These are phyloP conservation scores for Oikopleura dioica DNA, from an alignment of 23 tunicate species.

Conservation along the genomic window DNA sequence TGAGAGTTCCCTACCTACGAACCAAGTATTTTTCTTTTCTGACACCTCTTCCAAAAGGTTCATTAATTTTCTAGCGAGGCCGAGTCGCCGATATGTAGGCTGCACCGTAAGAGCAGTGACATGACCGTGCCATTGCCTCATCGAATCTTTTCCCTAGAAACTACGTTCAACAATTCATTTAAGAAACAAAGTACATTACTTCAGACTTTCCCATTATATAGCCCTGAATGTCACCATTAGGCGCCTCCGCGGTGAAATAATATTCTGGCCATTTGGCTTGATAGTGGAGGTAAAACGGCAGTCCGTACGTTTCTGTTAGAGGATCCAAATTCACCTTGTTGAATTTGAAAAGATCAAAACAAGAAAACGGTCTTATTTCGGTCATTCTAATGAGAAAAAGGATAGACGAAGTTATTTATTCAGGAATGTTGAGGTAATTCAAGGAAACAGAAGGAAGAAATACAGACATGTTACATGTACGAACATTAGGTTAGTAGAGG, in stretches of 20 bases:
- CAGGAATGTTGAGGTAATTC: too few relatives aligned
- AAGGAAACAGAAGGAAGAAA: too few relatives aligned
- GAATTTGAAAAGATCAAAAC: conserved; percentile 59
- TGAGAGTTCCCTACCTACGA: too few relatives aligned
- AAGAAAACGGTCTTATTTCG: conserved; percentile 50
- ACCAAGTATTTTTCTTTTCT: conserved; percentile 37
- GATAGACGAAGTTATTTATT: too few relatives aligned
- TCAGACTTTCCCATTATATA: conserved; percentile 97
- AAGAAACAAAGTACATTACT: neutral
- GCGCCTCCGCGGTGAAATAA: conserved; percentile 72
- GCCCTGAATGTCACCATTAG: conserved; percentile 75
- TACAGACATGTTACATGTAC: too few relatives aligned
- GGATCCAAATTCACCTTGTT: conserved; percentile 88
- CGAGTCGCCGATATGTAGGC: conserved; percentile 45
- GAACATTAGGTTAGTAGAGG: too few relatives aligned
- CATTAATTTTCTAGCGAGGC: conserved; percentile 67
- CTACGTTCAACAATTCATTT: conserved; percentile 1
- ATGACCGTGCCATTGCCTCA: conserved; percentile 87
- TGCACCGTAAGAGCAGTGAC: conserved; percentile 83
- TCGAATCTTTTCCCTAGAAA: neutral
- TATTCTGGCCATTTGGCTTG: conserved; percentile 98
- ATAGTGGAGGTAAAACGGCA: conserved; percentile 80
- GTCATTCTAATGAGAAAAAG: conserved; percentile 72
- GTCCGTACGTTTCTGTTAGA: conserved; percentile 81
- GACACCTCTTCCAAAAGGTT: conserved; percentile 58